Conservation (phyloP, 2,113 vertebrate genomes). For the Phyllostomus hastatus region DNA sequence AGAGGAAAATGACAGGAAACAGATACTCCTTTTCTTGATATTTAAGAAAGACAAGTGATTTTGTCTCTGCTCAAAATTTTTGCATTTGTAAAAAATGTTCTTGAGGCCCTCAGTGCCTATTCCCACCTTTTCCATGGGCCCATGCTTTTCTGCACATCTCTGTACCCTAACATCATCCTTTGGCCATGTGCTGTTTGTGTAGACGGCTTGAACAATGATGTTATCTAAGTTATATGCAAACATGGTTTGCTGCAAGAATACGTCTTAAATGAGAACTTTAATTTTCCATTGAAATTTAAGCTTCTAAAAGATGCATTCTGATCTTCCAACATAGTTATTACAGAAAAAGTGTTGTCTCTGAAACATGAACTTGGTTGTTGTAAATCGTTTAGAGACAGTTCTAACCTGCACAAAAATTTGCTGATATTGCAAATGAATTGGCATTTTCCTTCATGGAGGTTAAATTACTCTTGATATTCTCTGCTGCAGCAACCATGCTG, state of each 20-base stretch:
- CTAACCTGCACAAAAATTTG: background rate
- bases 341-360: background rate
- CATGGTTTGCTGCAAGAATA: background rate
- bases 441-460: background rate
- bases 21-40: background rate
- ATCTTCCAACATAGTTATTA: background rate
- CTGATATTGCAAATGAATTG: background rate
- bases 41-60: slow-evolving; percentile 3
- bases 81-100: background rate
- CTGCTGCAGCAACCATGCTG: background rate
- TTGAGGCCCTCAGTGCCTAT: background rate
- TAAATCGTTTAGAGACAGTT: background rate
- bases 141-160: background rate
- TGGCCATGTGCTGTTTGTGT: background rate
- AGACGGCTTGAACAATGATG: background rate
- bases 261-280: background rate
- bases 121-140: background rate
- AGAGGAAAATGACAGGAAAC: slow-evolving; percentile 42
- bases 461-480: background rate
- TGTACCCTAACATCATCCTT: background rate
- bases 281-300: background rate
- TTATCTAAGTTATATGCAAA: background rate
- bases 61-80: background rate
- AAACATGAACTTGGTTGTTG: background rate
- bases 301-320: background rate